Evolutionary conservation across 2,888 invertebrate species (phyloP), one percentile per base, ranked within the genome.

Genomic region (Ormyrus nitidulus): DNA sequence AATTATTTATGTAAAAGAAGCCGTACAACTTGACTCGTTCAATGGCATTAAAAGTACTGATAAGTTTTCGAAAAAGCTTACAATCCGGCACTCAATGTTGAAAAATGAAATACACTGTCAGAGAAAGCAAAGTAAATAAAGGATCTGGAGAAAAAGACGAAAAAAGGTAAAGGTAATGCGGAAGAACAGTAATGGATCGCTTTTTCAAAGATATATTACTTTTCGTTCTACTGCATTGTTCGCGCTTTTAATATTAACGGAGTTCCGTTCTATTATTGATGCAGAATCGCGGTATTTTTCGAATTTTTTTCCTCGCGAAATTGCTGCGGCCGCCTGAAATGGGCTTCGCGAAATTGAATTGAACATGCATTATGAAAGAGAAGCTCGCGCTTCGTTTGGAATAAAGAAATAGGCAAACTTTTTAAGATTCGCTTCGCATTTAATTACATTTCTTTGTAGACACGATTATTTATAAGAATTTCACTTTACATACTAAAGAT

Each of bases 141-240:
- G 11, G 54, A 44, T 44, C 53, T 11, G 44, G 34, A 34, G 53
- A 44, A 59, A 9, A 51, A 9, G 19, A 8, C 6, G 65, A 53
- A 54, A 19, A 46, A 54, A 53, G 46, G 10, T 11, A 54, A 54
- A 53, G 62, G 5, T n/a, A 10, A 34, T 34, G 34, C 34, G 34
- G 62, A 19, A 44, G 34, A 48, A 53, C 62, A 73, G 72, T 73
- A 73, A 73, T 73, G 72, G 72, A 73, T 73, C 51, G 53, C 46
- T 46, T 46, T 13, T 9, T 51, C 53, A 62, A 62, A 11, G 64
- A 73, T 73, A 73, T 64, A 73, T 73, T 64, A 64, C 72, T 73
- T 61, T 73, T n/a, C 53, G 53, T 49, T 34, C 7, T 11, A n/a
- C 4, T 34, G 48, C 65, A 9, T n/a, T 2, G 13, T 11, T 65